Evolutionary conservation across 2,113 vertebrate species (phyloP).

Genomic region (Brachirus orientalis): DNA sequence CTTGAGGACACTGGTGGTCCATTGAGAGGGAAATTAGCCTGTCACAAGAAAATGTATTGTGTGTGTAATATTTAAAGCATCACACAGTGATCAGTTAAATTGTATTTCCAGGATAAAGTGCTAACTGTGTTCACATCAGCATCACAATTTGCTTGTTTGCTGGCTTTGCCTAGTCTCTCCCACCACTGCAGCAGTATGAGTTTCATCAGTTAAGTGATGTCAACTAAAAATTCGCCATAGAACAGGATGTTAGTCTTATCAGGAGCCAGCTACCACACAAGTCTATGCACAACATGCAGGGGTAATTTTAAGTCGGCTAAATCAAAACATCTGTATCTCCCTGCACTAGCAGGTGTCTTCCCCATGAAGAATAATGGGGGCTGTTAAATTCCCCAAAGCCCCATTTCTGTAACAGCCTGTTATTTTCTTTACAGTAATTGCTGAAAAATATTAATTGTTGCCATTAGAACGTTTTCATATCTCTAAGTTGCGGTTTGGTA

Average conservation of each 20-base stretch:
- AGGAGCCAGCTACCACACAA: too few relatives aligned
- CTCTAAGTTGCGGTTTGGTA: too few relatives aligned
- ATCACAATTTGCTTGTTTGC: background rate
- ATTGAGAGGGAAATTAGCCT: slow-evolving; percentile 57
- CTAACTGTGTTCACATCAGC: background rate
- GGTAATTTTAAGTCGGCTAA: too few relatives aligned
- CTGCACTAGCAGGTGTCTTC: too few relatives aligned
- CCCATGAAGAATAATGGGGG: too few relatives aligned
- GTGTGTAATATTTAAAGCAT: slow-evolving; percentile 37
- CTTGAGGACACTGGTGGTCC: slow-evolving; percentile 39
- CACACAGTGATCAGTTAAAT: slow-evolving; percentile 33
- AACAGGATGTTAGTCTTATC: background rate
- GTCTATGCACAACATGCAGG: too few relatives aligned
- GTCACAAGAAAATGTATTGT: slow-evolving; percentile 26
- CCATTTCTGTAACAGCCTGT: too few relatives aligned
- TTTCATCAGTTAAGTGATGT: background rate
- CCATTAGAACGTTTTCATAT: too few relatives aligned
- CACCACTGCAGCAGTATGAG: background rate
- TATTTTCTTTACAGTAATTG: too few relatives aligned
- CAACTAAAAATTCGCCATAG: background rate
- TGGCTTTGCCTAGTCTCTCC: background rate
- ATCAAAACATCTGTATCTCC: too few relatives aligned
- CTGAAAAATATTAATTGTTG: too few relatives aligned
- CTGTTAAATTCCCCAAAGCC: too few relatives aligned
- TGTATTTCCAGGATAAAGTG: slow-evolving; percentile 11